Conservation (phyloP, 2,113 vertebrate genomes). For the Phylloscopus trochiloides region DNA sequence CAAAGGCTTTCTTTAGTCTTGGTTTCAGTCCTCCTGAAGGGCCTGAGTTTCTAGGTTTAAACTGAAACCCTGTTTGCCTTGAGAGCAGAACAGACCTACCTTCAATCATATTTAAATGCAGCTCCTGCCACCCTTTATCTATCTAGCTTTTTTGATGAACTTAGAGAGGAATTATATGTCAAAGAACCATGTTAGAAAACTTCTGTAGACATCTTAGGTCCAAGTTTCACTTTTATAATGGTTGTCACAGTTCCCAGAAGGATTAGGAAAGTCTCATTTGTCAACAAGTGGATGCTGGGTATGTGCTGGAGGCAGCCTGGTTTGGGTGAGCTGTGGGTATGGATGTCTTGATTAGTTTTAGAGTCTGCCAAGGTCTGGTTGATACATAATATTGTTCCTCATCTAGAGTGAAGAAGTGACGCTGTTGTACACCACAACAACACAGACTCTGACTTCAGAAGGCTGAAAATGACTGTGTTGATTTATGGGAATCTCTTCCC, state of each 20-base stretch:
- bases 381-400: background rate
- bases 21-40: background rate
- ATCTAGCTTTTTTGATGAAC: background rate
- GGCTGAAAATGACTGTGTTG: too few relatives aligned
- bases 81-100: background rate
- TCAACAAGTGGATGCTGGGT: background rate
- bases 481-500: too few relatives aligned
- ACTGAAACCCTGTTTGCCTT: background rate
- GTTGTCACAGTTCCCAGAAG: background rate
- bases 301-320: background rate
- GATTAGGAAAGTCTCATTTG: background rate
- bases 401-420: background rate
- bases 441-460: too few relatives aligned
- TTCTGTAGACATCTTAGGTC: background rate
- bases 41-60: background rate
- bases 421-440: too few relatives aligned
- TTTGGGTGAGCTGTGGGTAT: background rate
- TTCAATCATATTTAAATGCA: background rate
- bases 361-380: background rate
- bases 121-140: background rate
- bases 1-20: conserved; percentile 5
- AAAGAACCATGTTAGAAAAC: background rate
- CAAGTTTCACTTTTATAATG: background rate
- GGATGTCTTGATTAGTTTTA: background rate
- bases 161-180: background rate